Conservation (phyloP, 2,113 vertebrate species). For the Axis porcinus region DNA sequence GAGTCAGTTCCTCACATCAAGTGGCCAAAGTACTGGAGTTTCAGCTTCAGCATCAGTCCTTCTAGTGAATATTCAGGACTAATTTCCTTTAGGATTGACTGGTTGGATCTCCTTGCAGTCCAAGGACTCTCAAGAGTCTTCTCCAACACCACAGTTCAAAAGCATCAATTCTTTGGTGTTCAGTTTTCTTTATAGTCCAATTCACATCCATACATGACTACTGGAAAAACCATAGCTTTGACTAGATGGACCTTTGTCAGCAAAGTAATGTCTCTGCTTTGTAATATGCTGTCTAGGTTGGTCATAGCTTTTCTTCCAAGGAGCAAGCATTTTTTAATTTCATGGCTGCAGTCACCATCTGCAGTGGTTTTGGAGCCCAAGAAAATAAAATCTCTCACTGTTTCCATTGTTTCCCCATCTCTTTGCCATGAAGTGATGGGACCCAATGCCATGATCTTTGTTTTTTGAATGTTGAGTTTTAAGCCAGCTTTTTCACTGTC, state of each 20-base stretch:
- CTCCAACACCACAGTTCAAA: background rate
- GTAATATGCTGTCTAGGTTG: background rate
- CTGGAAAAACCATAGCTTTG: background rate
- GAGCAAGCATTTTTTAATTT: background rate
- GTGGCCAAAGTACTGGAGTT: background rate
- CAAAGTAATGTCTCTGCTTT: background rate
- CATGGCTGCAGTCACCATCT: background rate
- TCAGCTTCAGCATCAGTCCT: background rate
- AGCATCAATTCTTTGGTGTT: background rate
- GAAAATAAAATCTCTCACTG: background rate
- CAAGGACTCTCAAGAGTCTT: background rate
- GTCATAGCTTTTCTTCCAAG: background rate
- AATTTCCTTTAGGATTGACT: background rate
- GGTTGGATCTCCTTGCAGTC: background rate
- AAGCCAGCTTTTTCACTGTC: background rate
- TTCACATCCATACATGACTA: background rate
- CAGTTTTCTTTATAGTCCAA: background rate
- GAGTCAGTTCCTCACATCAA: background rate
- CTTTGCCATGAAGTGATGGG: background rate
- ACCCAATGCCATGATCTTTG: background rate
- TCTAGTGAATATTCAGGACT: background rate
- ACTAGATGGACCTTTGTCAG: background rate
- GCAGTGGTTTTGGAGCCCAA: background rate
- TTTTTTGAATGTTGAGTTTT: background rate
- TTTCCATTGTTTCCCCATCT: background rate